Evolutionary conservation across 2,888 invertebrate species (phyloP).

Genomic region (Xanthorhoe designata): DNA sequence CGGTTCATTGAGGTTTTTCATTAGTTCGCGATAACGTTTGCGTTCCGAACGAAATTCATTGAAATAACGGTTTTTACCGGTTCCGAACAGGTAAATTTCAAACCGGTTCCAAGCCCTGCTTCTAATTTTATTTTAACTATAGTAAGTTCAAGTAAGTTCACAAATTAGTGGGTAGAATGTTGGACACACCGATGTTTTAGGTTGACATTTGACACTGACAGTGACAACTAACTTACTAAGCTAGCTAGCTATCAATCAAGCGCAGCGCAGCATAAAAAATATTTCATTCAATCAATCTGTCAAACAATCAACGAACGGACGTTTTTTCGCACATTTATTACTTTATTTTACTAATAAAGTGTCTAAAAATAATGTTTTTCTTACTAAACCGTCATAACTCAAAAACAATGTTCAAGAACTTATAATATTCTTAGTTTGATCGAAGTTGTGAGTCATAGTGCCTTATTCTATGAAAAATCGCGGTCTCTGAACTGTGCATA

Average conservation of each 20-base stretch:
- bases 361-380: slow-evolving; percentile 5
- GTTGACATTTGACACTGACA: slow-evolving; percentile 2
- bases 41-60: no score
- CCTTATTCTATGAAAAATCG: slow-evolving; percentile 7
- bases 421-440: neutral
- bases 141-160: no score
- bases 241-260: neutral
- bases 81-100: no score
- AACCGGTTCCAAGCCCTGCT: no score
- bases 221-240: neutral
- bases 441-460: slow-evolving; percentile 16
- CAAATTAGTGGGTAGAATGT: no score
- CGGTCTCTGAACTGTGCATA: neutral
- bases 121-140: no score
- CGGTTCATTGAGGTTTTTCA: no score
- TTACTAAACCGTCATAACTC: slow-evolving; percentile 1
- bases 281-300: neutral
- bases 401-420: neutral
- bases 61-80: no score
- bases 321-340: neutral
- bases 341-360: neutral
- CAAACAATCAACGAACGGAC: slow-evolving; percentile 1
- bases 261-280: neutral
- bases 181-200: no score
- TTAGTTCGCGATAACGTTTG: no score